Evolutionary conservation across 2,797 vertebrate species (phyloP).

Genomic region (Psittacula echo): DNA sequence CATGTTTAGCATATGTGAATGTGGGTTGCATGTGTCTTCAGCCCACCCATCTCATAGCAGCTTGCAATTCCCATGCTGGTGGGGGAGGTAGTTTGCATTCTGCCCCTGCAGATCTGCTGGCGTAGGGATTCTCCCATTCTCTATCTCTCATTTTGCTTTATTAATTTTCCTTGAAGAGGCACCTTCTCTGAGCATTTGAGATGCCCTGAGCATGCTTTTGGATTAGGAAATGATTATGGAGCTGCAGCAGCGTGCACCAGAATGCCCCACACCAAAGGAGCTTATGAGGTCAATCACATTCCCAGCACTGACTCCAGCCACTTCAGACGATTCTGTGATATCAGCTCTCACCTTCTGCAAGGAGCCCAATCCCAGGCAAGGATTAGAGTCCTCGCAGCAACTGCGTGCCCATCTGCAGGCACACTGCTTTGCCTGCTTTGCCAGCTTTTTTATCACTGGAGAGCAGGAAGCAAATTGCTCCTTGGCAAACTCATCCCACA

Average conservation of each 20-base stretch:
- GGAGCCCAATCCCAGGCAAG: neutral
- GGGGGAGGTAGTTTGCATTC: neutral
- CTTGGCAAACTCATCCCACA: rapidly evolving
- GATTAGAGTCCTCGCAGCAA: neutral
- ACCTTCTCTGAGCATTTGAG: rapidly evolving
- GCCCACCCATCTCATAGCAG: rapidly evolving
- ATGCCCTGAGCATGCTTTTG: neutral
- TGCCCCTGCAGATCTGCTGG: rapidly evolving
- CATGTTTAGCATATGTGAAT: rapidly evolving
- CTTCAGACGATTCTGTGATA: neutral
- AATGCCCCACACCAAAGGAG: neutral
- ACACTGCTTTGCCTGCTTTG: neutral
- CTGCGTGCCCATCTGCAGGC: rapidly evolving
- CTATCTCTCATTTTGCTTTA: neutral
- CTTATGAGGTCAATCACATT: neutral
- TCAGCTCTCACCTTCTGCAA: neutral
- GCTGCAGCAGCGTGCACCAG: rapidly evolving
- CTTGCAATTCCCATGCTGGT: rapidly evolving
- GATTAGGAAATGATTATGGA: neutral
- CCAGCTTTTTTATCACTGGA: neutral
- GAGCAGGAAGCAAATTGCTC: neutral
- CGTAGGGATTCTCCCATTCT: neutral
- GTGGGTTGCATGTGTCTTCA: neutral
- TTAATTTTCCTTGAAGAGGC: neutral
- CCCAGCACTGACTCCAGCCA: neutral